Percentiles rank a stretch among this genome's conserved stretches.
phyloP scores from a whole-genome alignment of 1,140 invertebrate species.

The Drosophila kurseongensis region DNA sequence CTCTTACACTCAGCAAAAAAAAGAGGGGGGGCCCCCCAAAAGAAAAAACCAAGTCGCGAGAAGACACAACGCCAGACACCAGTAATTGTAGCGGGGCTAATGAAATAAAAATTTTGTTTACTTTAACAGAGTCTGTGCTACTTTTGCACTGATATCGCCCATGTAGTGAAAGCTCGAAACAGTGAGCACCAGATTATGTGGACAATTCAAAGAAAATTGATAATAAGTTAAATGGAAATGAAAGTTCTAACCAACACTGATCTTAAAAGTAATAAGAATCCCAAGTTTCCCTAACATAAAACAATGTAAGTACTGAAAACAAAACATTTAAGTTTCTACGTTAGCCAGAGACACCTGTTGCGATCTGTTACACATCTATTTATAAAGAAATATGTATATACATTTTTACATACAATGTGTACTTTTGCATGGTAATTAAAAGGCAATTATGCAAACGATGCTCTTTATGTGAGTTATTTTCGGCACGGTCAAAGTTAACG shows the following conservation, averaged over 20 bases:
- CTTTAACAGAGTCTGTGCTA: slow-evolving; percentile 48
- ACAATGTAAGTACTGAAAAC: no score
- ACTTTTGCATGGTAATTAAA: slow-evolving; percentile 57
- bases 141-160: slow-evolving; percentile 17
- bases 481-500: slow-evolving; percentile 27
- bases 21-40: neutral
- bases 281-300: no score
- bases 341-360: neutral
- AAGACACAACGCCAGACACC: slow-evolving; percentile 5
- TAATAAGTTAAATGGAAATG: no score
- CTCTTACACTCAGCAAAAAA: neutral
- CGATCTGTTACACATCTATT: neutral
- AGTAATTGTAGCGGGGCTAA: slow-evolving; percentile 19
- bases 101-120: slow-evolving; percentile 58
- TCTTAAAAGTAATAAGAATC: no score
- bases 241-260: no score
- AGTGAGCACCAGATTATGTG: neutral
- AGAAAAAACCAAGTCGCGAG: neutral
- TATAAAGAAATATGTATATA: slow-evolving; percentile 11
- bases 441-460: slow-evolving; percentile 71
- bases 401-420: neutral
- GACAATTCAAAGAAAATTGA: neutral
- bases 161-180: neutral
- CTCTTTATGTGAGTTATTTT: slow-evolving; percentile 34
- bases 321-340: neutral